Base-by-base conservation (phyloP, 1,140 invertebrate species). In the Paraescarpia echinospica region DNA sequence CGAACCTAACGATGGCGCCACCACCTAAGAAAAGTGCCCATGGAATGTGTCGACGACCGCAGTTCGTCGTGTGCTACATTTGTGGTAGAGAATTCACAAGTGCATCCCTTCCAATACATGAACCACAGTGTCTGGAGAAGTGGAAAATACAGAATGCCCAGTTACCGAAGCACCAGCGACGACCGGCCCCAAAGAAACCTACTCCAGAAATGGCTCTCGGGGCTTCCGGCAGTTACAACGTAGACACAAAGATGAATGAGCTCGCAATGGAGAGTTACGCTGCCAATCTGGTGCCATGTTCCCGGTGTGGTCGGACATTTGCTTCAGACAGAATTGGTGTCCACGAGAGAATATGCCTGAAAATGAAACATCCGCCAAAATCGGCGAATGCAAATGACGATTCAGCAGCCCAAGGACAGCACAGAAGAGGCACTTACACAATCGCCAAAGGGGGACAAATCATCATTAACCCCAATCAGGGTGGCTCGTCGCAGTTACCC, bases 91-190 rank as follows among this genome's bases (percentile, higher is more conserved):
- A 96, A 93, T 93, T 93, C 59, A 93, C 92, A 1, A 34, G 14
- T 33, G 92, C 93, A 22, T 97, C 97, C 77, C 97, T 98, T 92
- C 95, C 95, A 33, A 98, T 98, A 92, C 98, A 98, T 95, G 97
- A 98, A 94, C 97, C 97, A 1, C 97, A 98, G 94, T 98, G 98
- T 94, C 94, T 98, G 41, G 97, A 97, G 94, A 98, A 98, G 95
- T 98, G 98, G 97, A 96, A 97, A 41, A 94, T 96, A 89, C 97
- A 98, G 94, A 98, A 98, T 94, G 96, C 97, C 12, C 97, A 97
- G 94, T 95, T 98, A 90, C 97, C 97, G 12, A 95, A 96, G 88
- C 95, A 96, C 92, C 96, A 97, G 92, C 96, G 97, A 89, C 95
- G 97, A 93, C 96, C 97, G 0, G 96, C 97, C 91, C 97, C 97